These are phyloP conservation scores for Poeciliopsis retropinna DNA, from an alignment of 2,113 vertebrate species.

Conservation along the genomic window DNA sequence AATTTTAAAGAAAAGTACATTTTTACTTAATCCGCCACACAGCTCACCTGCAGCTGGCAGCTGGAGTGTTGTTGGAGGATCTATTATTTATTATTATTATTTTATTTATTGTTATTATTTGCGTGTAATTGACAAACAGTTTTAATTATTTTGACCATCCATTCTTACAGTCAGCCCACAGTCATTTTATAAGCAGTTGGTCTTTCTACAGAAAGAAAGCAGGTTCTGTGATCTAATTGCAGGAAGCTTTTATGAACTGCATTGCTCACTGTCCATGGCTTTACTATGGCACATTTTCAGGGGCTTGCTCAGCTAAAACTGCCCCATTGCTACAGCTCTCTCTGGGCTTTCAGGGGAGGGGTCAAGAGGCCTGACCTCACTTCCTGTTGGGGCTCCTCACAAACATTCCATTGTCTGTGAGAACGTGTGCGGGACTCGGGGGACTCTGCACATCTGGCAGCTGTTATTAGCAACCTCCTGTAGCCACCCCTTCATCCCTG, in stretches of 20 bases:
- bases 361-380: slow-evolving; percentile 82
- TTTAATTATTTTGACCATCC: slow-evolving; percentile 11
- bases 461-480: slow-evolving; percentile 78
- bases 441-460: slow-evolving; percentile 83
- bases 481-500: slow-evolving; percentile 13
- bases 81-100: too few relatives aligned
- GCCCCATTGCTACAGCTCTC: slow-evolving; percentile 57
- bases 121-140: slow-evolving; percentile 22
- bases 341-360: slow-evolving; percentile 67
- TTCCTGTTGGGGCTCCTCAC: slow-evolving; percentile 82
- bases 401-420: slow-evolving; percentile 85
- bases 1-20: not conserved
- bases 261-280: slow-evolving; percentile 45
- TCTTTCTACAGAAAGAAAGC: slow-evolving; percentile 1
- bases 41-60: not conserved
- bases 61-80: not conserved
- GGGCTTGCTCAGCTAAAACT: slow-evolving; percentile 38
- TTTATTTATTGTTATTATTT: too few relatives aligned
- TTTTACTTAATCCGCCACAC: not conserved
- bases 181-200: slow-evolving; percentile 31
- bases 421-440: slow-evolving; percentile 77
- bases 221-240: slow-evolving; percentile 29
- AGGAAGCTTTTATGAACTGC: slow-evolving; percentile 57
- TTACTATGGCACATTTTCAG: slow-evolving; percentile 62
- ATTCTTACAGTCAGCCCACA: slow-evolving; percentile 33